phyloP scores from a whole-genome alignment of 92 coral and sea anemone genomes.

The Galaxea fascicularis region DNA sequence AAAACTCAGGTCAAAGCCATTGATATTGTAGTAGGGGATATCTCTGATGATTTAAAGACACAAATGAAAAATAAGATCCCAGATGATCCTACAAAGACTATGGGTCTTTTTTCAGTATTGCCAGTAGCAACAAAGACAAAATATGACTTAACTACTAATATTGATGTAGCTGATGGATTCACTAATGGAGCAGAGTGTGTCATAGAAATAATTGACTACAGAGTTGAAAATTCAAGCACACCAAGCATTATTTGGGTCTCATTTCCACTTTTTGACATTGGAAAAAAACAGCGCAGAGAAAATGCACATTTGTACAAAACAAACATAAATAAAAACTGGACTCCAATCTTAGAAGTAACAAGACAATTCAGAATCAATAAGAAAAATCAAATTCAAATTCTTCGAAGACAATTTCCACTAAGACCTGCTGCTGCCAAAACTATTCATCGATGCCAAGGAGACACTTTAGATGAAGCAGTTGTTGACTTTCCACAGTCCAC shows the following conservation, averaged over 20 bases:
- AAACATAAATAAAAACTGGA: constrained; percentile 53
- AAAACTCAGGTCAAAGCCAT: constrained; percentile 50
- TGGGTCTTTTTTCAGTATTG: constrained; percentile 57
- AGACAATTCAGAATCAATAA: too few relatives aligned
- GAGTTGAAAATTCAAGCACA: constrained; percentile 58
- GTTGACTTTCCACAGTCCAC: background rate
- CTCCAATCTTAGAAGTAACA: too few relatives aligned
- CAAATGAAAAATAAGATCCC: constrained; percentile 53
- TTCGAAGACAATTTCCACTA: constrained; percentile 82
- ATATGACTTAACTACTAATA: constrained; percentile 73
- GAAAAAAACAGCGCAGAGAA: constrained; percentile 38
- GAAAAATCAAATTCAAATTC: too few relatives aligned
- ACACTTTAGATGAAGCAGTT: constrained; percentile 40
- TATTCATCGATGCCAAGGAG: constrained; percentile 58
- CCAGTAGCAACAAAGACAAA: constrained; percentile 61
- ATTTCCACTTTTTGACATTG: constrained; percentile 47
- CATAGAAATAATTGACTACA: constrained; percentile 66
- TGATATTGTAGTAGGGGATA: constrained; percentile 72
- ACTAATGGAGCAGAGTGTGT: too few relatives aligned
- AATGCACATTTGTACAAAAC: constrained; percentile 40
- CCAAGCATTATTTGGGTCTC: constrained; percentile 59
- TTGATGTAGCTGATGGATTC: constrained; percentile 49
- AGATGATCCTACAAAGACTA: too few relatives aligned
- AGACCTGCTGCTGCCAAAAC: constrained; percentile 82
- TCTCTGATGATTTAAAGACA: constrained; percentile 56